phyloP scores from a whole-genome alignment of 1,140 invertebrate species.

The Drosophila pandora region DNA sequence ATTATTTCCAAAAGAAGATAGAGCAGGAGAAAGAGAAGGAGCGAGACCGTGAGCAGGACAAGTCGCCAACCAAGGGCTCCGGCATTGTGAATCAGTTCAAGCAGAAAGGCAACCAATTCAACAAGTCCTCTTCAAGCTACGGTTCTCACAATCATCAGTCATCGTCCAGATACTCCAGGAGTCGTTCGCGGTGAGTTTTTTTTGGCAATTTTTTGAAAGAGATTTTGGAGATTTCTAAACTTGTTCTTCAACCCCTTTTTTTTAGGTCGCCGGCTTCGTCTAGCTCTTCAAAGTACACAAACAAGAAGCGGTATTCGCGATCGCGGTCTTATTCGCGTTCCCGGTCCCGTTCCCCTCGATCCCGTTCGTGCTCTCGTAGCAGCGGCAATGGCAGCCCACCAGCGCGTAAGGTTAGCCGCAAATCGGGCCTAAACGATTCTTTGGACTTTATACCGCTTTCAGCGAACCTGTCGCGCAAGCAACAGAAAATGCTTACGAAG shows the following conservation, averaged over 20 bases:
- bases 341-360: slow-evolving; percentile 56
- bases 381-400: slow-evolving; percentile 61
- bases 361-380: slow-evolving; percentile 71
- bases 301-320: slow-evolving; percentile 66
- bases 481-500: slow-evolving; percentile 70
- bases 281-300: slow-evolving; percentile 70
- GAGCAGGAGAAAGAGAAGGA: slow-evolving; percentile 57
- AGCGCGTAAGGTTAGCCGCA: slow-evolving; percentile 69
- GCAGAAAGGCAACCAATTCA: slow-evolving; percentile 63
- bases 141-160: slow-evolving; percentile 47
- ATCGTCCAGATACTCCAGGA: slow-evolving; percentile 60
- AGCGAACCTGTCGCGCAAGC: slow-evolving; percentile 66
- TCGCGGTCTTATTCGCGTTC: slow-evolving; percentile 64
- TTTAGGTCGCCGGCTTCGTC: slow-evolving; percentile 53
- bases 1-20: slow-evolving; percentile 68
- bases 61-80: slow-evolving; percentile 27
- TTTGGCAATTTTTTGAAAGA: background rate
- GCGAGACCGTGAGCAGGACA: slow-evolving; percentile 28
- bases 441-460: slow-evolving; percentile 73
- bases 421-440: slow-evolving; percentile 58
- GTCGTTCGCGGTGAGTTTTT: slow-evolving; percentile 73
- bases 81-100: slow-evolving; percentile 57
- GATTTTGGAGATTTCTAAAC: background rate
- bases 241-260: slow-evolving; percentile 14
- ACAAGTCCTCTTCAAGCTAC: slow-evolving; percentile 43